phyloP scores from a whole-genome alignment of 2,888 invertebrate species.

The Ischnus inquisitorius region DNA sequence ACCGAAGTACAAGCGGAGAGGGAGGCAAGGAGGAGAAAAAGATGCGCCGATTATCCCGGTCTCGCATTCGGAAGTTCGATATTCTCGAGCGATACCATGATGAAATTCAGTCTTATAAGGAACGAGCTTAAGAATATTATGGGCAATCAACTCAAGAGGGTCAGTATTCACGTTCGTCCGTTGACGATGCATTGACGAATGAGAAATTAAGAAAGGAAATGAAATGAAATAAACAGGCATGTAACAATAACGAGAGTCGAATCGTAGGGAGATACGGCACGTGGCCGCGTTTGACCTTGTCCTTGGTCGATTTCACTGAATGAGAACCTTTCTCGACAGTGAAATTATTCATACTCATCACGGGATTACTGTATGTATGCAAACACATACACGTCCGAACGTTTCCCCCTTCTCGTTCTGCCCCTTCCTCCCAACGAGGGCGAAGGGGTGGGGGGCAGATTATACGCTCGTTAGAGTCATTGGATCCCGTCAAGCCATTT shows the following conservation, averaged over 20 bases:
- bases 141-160: slow-evolving; percentile 98
- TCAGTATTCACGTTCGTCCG: slow-evolving; percentile 87
- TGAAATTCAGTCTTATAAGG: slow-evolving; percentile 98
- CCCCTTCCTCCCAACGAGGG: not conserved
- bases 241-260: not conserved
- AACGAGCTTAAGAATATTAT: slow-evolving; percentile 99
- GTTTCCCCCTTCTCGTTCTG: not conserved
- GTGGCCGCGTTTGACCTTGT: slow-evolving; percentile 55
- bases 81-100: slow-evolving; percentile 98
- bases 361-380: not conserved
- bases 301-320: slow-evolving; percentile 18
- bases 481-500: not conserved
- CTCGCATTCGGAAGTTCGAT: slow-evolving; percentile 96
- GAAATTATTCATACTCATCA: not conserved
- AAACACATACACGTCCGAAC: not conserved
- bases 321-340: slow-evolving; percentile 14
- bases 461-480: not conserved
- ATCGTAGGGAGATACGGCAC: slow-evolving; percentile 36
- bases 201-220: not conserved
- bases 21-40: slow-evolving; percentile 91
- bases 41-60: slow-evolving; percentile 97
- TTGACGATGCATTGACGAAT: slow-evolving; percentile 9
- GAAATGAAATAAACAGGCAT: too few species aligned
- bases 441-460: not conserved
- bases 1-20: slow-evolving; percentile 95